A percentile compares a stretch with the other conserved stretches of the same genome.
Conservation (phyloP, 2,113 vertebrate genomes). For the Hydrolagus affinis region DNA sequence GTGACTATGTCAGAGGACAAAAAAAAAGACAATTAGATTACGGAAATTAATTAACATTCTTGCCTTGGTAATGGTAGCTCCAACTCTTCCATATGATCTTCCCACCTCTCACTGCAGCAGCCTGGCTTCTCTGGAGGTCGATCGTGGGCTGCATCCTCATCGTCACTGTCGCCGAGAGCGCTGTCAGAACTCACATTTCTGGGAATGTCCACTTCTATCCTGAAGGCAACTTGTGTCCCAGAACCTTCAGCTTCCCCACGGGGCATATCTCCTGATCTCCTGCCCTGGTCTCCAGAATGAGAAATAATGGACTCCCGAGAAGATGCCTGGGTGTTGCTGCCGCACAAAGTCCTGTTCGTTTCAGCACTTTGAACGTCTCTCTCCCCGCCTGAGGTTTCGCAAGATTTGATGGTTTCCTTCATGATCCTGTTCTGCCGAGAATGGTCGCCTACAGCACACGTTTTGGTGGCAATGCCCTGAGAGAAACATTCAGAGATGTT, state of each 20-base stretch:
- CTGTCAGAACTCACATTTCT: constrained; percentile 71
- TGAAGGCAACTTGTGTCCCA: constrained; percentile 42
- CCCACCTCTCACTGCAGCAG: constrained; percentile 36
- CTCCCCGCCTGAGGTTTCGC: background rate
- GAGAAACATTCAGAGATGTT: constrained; percentile 27
- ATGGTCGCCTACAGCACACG: background rate
- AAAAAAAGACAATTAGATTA: too few relatives aligned
- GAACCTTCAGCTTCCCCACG: constrained; percentile 44
- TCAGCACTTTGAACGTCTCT: background rate
- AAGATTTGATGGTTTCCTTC: background rate
- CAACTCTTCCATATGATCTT: constrained; percentile 50
- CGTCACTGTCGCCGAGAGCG: constrained; percentile 70
- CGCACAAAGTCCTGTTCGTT: background rate
- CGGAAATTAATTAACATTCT: constrained; percentile 22
- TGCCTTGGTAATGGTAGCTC: constrained; percentile 74
- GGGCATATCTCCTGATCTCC: constrained; percentile 45
- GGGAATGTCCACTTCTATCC: constrained; percentile 58
- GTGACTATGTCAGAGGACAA: too few relatives aligned
- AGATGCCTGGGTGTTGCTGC: background rate
- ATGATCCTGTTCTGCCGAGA: background rate
- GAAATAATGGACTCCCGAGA: background rate
- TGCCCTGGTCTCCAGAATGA: constrained; percentile 37
- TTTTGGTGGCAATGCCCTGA: constrained; percentile 38
- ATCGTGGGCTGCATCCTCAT: constrained; percentile 49
- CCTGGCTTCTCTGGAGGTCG: background rate